phyloP scores from a whole-genome alignment of 1,140 invertebrate genomes.

The Parasteatoda tepidariorum region DNA sequence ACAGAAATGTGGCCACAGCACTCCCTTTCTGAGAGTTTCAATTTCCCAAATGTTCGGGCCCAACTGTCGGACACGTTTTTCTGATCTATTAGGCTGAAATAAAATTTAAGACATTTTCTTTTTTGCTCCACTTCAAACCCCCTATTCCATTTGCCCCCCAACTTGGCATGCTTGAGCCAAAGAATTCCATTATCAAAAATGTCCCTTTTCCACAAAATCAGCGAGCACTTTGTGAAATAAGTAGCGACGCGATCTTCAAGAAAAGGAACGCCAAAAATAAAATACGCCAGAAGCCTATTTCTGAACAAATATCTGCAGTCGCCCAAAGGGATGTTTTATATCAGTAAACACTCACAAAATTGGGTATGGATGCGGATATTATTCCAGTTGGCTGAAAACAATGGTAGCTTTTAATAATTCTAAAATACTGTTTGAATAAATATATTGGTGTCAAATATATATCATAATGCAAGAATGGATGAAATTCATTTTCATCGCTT shows the following conservation, averaged over 20 bases:
- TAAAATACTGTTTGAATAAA: too few relatives aligned
- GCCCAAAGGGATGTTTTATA: background rate
- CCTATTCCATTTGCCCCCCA: background rate
- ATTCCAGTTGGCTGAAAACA: too few relatives aligned
- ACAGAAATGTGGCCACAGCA: background rate
- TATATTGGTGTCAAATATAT: too few relatives aligned
- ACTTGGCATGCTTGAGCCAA: background rate
- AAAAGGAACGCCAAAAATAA: background rate
- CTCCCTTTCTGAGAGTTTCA: slow-evolving; percentile 37
- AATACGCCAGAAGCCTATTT: background rate
- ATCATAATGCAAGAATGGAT: too few relatives aligned
- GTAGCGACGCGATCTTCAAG: background rate
- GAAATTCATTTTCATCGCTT: too few relatives aligned
- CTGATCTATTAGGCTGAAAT: slow-evolving; percentile 54
- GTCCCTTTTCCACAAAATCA: slow-evolving; percentile 1
- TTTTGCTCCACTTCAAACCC: background rate
- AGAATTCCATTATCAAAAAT: slow-evolving; percentile 35
- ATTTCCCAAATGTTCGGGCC: slow-evolving; percentile 30
- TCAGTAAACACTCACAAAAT: background rate
- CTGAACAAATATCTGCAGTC: background rate
- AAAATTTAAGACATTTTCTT: slow-evolving; percentile 22
- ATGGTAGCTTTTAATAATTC: too few relatives aligned
- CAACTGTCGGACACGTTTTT: slow-evolving; percentile 19
- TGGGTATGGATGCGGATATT: background rate
- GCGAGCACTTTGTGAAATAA: slow-evolving; percentile 17